Percentiles rank a stretch among this genome's conserved stretches.
These are phyloP conservation scores for Loriculus beryllinus DNA, from an alignment of 2,797 vertebrate genomes.

Conservation along the genomic window DNA sequence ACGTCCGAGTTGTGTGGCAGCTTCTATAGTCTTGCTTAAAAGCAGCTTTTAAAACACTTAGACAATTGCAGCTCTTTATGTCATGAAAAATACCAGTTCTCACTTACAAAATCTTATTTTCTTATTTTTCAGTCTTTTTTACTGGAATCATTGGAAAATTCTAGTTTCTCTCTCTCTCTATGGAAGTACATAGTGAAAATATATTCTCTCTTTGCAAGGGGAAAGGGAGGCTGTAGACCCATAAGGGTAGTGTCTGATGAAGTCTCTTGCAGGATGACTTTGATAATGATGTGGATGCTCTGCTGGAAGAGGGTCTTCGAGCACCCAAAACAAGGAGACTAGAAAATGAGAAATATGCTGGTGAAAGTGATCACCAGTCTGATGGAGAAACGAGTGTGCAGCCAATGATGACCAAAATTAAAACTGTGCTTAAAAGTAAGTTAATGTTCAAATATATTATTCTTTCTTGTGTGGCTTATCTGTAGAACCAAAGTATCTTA, in stretches of 20 bases:
- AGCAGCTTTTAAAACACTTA: background rate
- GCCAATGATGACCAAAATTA: slow-evolving; percentile 99
- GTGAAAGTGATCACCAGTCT: slow-evolving; percentile 92
- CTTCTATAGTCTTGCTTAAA: background rate
- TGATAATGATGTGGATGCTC: slow-evolving; percentile 97
- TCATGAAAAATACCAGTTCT: background rate
- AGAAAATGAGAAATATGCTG: slow-evolving; percentile 86
- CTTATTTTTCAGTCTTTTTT: slow-evolving; percentile 50
- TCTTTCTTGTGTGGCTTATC: background rate
- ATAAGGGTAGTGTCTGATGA: slow-evolving; percentile 65
- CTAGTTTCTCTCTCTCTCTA: slow-evolving; percentile 3
- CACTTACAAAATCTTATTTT: background rate
- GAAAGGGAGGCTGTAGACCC: background rate
- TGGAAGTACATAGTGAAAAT: background rate
- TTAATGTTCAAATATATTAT: background rate
- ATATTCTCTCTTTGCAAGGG: background rate
- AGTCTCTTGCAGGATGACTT: slow-evolving; percentile 93
- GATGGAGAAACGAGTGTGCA: slow-evolving; percentile 95
- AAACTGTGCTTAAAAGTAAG: slow-evolving; percentile 99
- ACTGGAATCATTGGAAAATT: slow-evolving; percentile 11
- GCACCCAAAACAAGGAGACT: slow-evolving; percentile 94
- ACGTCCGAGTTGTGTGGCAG: background rate
- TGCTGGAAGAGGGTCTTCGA: slow-evolving; percentile 95
- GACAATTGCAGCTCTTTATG: background rate
- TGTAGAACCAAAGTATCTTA: background rate